Evolutionary conservation across 2,888 invertebrate genomes (phyloP).

Genomic region (Eristalis intricaria): DNA sequence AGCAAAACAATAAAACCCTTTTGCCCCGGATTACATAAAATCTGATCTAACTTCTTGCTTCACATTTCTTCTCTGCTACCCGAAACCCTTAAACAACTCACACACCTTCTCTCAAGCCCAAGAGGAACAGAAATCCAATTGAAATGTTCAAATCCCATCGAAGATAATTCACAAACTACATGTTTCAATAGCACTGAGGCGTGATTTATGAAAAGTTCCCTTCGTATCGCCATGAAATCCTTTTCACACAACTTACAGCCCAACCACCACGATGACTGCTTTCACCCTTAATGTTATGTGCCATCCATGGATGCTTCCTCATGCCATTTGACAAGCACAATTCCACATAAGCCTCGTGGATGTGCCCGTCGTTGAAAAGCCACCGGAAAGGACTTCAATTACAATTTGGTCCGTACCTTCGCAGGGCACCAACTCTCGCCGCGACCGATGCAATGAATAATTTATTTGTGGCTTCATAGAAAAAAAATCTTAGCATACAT

Average conservation of each 20-base stretch:
- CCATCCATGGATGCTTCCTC: not conserved
- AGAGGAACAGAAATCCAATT: not conserved
- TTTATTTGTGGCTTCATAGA: not conserved
- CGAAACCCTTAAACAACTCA: not conserved
- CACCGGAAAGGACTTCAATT: not conserved
- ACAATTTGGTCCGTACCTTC: not conserved
- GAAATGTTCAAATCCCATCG: not conserved
- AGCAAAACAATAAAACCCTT: not conserved
- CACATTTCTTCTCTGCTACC: not conserved
- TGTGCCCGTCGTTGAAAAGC: not conserved
- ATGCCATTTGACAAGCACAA: not conserved
- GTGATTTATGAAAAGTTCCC: not conserved
- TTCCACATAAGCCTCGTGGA: not conserved
- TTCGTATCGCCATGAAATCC: not conserved
- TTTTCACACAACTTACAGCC: not conserved
- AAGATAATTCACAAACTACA: slow-evolving; percentile 1
- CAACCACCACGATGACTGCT: not conserved
- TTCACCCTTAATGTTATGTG: not conserved
- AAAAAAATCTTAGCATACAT: not conserved
- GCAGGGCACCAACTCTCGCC: not conserved
- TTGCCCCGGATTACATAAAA: not conserved
- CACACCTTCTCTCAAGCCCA: not conserved
- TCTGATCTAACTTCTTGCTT: not conserved
- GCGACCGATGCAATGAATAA: not conserved
- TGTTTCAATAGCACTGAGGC: not conserved